Base-by-base conservation (phyloP, 2,113 vertebrate genomes). In the Notiomystis cincta region DNA sequence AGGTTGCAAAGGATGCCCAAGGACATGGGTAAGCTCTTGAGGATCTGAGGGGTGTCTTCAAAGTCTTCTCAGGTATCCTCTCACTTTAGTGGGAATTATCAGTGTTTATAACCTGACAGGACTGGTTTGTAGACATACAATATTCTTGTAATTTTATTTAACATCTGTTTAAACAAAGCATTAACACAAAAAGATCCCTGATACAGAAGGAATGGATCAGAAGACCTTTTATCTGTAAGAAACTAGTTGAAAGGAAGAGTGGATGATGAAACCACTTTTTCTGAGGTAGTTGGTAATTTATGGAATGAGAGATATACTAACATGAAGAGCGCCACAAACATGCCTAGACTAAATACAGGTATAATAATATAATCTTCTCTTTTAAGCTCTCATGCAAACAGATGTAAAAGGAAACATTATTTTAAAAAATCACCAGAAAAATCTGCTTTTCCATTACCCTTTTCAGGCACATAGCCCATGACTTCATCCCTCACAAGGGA, bases 181-280 rank as follows among this genome's bases (percentile, higher is more conserved):
- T 83, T 45, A 76, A 18, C 31, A 80, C 80, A 75, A 84, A 92
- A 90, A 92, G 70, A 94, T 93, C 17, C 67, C 48, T 79, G 77
- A 95, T 95, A 93, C 35, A 76, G 72, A 91, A 90, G 50, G 47
- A 91, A 93, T 60, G n/a, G 95, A 83, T 45, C 67, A 86, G 61
- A 88, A 82, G 76, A 78, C 24, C 60, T 88, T 95, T 93, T 88
- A 94, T 96, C 88, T 96, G 72, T 50, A 97, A 87, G 65, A 93
- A 96, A 83, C 57, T 47, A 81, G 64, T 83, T 97, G 62, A 93
- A 97, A 94, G 82, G 73, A 80, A 82, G 66, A 94, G 67, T 51
- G 50, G 66, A 64, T 90, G 67, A 72, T 77, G 73, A 88, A 86
- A 91, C 7, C 14, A 71, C 57, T 61, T 95, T 90, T 89, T 89